A percentile compares a stretch with the other conserved stretches of the same genome.
phyloP scores from a whole-genome alignment of 2,797 vertebrate genomes.

The Coilia nasus region DNA sequence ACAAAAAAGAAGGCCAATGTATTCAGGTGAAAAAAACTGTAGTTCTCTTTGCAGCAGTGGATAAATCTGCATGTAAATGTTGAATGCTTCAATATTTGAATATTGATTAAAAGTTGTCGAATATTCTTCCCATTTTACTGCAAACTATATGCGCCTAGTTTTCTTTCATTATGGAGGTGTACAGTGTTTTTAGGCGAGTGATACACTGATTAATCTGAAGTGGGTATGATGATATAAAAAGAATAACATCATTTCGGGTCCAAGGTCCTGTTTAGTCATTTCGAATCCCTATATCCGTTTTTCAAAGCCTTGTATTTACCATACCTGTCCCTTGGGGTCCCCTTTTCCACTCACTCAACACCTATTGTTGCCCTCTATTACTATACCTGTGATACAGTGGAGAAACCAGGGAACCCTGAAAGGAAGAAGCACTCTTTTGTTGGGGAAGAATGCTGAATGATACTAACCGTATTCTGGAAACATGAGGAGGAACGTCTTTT shows the following conservation, averaged over 20 bases:
- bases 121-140: no score
- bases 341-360: background rate
- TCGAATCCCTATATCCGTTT: background rate
- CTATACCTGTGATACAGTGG: background rate
- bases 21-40: no score
- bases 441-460: background rate
- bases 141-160: no score
- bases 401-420: background rate
- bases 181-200: no score
- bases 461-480: background rate
- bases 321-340: slow-evolving; percentile 5
- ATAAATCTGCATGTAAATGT: no score
- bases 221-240: background rate
- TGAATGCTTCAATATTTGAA: no score
- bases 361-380: background rate
- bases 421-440: background rate
- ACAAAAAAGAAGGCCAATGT: no score
- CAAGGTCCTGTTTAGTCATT: background rate
- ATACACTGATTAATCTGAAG: background rate
- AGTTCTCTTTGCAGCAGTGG: no score
- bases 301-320: background rate
- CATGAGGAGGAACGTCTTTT: slow-evolving; percentile 21
- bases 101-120: no score
- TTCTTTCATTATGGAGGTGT: no score
- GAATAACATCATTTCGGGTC: background rate